Evolutionary conservation across 1,140 invertebrate species (phyloP).

Genomic region (Adelges cooleyi): DNA sequence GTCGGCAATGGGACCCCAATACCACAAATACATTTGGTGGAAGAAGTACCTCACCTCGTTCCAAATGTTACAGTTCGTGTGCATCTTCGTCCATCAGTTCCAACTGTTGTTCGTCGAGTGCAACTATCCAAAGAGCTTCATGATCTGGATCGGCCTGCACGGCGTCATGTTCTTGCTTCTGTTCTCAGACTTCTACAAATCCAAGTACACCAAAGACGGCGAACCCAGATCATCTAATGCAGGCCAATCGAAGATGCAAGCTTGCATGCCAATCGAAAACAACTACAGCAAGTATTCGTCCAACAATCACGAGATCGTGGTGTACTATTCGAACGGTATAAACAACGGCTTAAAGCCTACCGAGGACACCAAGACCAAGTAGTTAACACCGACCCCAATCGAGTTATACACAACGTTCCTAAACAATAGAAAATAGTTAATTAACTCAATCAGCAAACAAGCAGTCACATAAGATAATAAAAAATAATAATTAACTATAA

Average conservation of each 20-base stretch:
- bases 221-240: constrained; percentile 35
- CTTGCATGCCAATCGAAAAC: constrained; percentile 47
- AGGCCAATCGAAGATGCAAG: too few species aligned
- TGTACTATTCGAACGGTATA: constrained; percentile 52
- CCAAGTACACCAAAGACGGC: constrained; percentile 31
- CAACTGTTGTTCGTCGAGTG: constrained; percentile 84
- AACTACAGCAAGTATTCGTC: constrained; percentile 39
- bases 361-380: constrained; percentile 22
- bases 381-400: background rate
- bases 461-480: background rate
- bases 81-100: constrained; percentile 75
- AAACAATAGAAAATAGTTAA: constrained; percentile 1
- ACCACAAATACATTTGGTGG: constrained; percentile 90
- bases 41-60: constrained; percentile 86
- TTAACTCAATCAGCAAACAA: background rate
- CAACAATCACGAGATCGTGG: constrained; percentile 47
- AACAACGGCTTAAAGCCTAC: constrained; percentile 49
- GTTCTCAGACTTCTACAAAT: constrained; percentile 89
- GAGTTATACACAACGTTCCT: background rate
- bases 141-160: constrained; percentile 88
- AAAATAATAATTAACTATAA: background rate
- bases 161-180: constrained; percentile 85
- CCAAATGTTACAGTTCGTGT: constrained; percentile 86
- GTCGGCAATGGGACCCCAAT: constrained; percentile 75
- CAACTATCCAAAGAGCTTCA: constrained; percentile 80